Evolutionary conservation across 2,888 invertebrate genomes (phyloP), one percentile per base, ranked within the genome.

Genomic region (Polietes domitor): DNA sequence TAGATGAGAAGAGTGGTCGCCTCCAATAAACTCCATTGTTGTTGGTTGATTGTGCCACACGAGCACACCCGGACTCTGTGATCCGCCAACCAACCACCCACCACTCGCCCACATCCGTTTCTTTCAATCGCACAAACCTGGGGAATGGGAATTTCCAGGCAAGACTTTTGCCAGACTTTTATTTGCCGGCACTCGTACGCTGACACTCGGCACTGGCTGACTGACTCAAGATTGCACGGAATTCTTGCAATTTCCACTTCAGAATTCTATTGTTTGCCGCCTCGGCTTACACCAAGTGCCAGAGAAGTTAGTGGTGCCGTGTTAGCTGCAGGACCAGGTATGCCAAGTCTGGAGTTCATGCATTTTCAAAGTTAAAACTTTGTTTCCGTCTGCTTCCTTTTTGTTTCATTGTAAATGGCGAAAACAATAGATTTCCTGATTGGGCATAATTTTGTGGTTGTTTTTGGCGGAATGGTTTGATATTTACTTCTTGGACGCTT

Each of bases 11-110:
- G 80, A 70, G 68, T 78, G 76, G 47, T 73, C 76, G 50, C 32
- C 58, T 28, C 58, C 50, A 80, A 80, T 80, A 76, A 79, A 55
- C 77, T 74, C 73, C 76, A 63, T 83, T 83, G 83, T 83, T 77
- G 70, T 47, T 47, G 71, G 19, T 32, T 4, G 58, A 79, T 61
- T 78, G 41, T n/a, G n/a, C n/a, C 15, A 61, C 68, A 63, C 71
- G 71, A 12, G 17, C 9, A 77, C 43, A 74, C 28, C 6, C 47
- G 71, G 7, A 26, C 43, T 6, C 5, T 0, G 17, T 17, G 5
- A 7, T 10, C 6, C 65, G 47, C 28, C 17, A 21, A 43, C 32
- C 4, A 32, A 32, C 5, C 4, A 47, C 15, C 6, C 47, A 37
- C 37, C 1, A 37, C 1, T 7, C 37, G 10, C 37, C 37, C 37